phyloP scores from a whole-genome alignment of 2,113 vertebrate species.

The Limnothrissa miodon region DNA sequence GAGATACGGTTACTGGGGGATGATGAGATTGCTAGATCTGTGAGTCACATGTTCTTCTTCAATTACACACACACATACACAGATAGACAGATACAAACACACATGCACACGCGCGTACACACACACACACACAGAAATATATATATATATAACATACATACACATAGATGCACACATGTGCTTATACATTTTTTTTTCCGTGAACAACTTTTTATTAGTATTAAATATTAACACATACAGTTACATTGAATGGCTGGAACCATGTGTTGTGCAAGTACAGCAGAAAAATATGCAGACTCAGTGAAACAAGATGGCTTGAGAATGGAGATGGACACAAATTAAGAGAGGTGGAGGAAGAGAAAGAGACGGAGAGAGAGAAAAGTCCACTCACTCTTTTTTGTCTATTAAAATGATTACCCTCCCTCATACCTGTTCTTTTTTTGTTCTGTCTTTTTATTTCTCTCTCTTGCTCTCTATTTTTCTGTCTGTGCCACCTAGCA shows the following conservation, averaged over 20 bases:
- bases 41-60: not conserved
- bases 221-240: not conserved
- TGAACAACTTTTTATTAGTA: not conserved
- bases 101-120: not conserved
- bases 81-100: not conserved
- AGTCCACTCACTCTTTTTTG: not conserved
- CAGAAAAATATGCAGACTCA: not conserved
- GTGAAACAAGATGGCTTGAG: not conserved
- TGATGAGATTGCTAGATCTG: not conserved
- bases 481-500: not conserved
- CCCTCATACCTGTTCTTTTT: conserved; percentile 8
- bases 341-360: not conserved
- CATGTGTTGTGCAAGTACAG: not conserved
- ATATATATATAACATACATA: not conserved
- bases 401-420: not conserved
- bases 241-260: not conserved
- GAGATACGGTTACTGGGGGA: conserved; percentile 6
- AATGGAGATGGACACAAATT: not conserved
- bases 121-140: not conserved
- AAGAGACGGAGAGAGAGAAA: not conserved
- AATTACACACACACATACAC: not conserved
- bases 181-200: not conserved
- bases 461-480: not conserved
- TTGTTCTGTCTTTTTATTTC: not conserved
- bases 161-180: not conserved